Evolutionary conservation across 2,888 invertebrate species (phyloP).

Genomic region (Orthosia cruda): DNA sequence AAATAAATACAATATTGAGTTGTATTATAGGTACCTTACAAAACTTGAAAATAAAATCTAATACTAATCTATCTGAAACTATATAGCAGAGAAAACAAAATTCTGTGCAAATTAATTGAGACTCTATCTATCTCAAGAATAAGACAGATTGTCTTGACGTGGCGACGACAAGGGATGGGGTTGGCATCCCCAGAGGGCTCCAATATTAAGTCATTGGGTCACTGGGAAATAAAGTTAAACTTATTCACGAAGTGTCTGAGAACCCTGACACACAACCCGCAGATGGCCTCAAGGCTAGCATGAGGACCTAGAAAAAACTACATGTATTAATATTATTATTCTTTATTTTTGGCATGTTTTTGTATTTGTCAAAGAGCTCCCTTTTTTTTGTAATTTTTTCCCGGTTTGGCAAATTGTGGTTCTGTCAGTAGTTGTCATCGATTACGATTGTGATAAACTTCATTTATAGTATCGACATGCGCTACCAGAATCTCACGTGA

Average conservation of each 20-base stretch:
- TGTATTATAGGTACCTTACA: not conserved
- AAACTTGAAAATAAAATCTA: not conserved
- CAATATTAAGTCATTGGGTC: slow-evolving; percentile 18
- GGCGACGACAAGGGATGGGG: not conserved
- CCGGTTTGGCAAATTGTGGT: too few relatives aligned
- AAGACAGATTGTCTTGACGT: slow-evolving; percentile 31
- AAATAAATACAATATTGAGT: too few relatives aligned
- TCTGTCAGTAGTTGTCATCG: too few relatives aligned
- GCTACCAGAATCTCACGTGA: not conserved
- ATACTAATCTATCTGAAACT: not conserved
- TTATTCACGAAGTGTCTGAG: not conserved
- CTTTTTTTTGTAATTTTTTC: too few relatives aligned
- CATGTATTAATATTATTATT: too few relatives aligned
- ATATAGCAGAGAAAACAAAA: not conserved
- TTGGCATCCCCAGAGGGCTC: not conserved
- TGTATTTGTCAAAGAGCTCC: too few relatives aligned
- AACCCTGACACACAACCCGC: not conserved
- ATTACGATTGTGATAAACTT: too few relatives aligned
- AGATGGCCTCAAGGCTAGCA: not conserved
- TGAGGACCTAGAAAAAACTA: not conserved
- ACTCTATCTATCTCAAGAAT: slow-evolving; percentile 16
- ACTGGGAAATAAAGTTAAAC: slow-evolving; percentile 1
- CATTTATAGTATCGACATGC: not conserved
- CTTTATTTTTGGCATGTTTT: too few relatives aligned
- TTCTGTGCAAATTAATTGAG: slow-evolving; percentile 16